phyloP scores from a whole-genome alignment of 2,888 invertebrate species.

The Dioctria rufipes region DNA sequence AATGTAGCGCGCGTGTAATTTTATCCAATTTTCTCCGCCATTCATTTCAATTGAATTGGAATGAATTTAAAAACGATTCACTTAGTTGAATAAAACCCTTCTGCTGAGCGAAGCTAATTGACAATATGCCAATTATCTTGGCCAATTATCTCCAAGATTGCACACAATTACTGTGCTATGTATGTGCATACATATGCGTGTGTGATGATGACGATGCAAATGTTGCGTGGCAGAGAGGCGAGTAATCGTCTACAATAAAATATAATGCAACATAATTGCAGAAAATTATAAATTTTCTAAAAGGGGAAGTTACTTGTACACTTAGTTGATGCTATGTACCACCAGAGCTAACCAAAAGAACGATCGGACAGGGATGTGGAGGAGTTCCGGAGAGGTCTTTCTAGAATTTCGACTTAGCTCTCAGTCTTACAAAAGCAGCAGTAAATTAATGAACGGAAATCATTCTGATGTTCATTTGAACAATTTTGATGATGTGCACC shows the following conservation, averaged over 20 bases:
- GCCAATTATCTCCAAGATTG: conserved; percentile 65
- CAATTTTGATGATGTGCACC: conserved; percentile 8
- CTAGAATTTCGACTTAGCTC: conserved; percentile 40
- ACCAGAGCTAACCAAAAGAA: conserved; percentile 12
- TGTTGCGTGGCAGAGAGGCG: conserved; percentile 7
- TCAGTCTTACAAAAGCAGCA: conserved; percentile 37
- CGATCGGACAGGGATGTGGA: conserved; percentile 36
- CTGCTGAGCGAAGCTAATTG: conserved; percentile 60
- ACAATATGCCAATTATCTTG: conserved; percentile 65
- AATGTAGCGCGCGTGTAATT: conserved; percentile 52
- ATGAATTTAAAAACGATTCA: conserved; percentile 55
- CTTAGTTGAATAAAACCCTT: conserved; percentile 54
- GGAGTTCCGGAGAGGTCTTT: conserved; percentile 31
- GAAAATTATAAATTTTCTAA: conserved; percentile 55
- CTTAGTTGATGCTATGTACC: neutral
- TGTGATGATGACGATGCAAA: neutral
- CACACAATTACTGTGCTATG: conserved; percentile 60
- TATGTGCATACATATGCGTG: conserved; percentile 15
- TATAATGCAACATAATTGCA: conserved; percentile 58
- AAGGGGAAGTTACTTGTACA: conserved; percentile 37
- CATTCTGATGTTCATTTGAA: conserved; percentile 37
- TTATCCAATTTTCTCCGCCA: conserved; percentile 54
- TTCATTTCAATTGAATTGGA: conserved; percentile 53
- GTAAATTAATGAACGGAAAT: conserved; percentile 56
- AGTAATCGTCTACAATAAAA: neutral